A percentile compares a stretch with the other conserved stretches of the same genome.
These are phyloP conservation scores for Encarsia formosa DNA, from an alignment of 2,888 invertebrate species.

Conservation along the genomic window DNA sequence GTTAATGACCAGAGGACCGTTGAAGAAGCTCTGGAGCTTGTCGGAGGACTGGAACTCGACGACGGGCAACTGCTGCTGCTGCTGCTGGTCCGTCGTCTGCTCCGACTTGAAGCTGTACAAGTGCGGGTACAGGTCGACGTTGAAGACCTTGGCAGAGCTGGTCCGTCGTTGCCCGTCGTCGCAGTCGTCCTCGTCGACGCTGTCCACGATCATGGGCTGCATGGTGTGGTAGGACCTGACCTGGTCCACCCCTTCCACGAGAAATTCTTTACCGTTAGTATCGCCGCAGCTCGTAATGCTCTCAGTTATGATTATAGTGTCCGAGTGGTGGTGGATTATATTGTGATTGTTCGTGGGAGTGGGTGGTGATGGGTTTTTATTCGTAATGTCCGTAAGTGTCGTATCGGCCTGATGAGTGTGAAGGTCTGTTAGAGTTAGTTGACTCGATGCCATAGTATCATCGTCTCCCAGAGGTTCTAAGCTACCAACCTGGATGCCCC, in stretches of 20 bases:
- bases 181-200: conserved; percentile 7
- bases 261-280: conserved; percentile 26
- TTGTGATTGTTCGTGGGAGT: conserved; percentile 42
- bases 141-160: conserved; percentile 37
- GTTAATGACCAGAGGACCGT: conserved; percentile 41
- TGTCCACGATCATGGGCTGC: conserved; percentile 26
- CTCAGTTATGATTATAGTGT: conserved; percentile 37
- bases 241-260: conserved; percentile 18
- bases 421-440: conserved; percentile 45
- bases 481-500: conserved; percentile 50
- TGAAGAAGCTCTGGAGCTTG: conserved; percentile 37
- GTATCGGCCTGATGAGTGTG: conserved; percentile 43
- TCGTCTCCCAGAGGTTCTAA: conserved; percentile 44
- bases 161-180: conserved; percentile 21
- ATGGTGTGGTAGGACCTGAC: conserved; percentile 13
- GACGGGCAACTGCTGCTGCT: conserved; percentile 40
- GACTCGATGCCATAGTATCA: conserved; percentile 40
- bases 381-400: conserved; percentile 50
- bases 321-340: conserved; percentile 48
- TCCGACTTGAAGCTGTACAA: conserved; percentile 43
- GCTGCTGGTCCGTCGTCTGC: conserved; percentile 65
- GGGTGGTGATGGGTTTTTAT: conserved; percentile 46
- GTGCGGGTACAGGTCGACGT: conserved; percentile 44
- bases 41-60: conserved; percentile 44
- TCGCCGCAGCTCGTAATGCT: conserved; percentile 25